Conservation (phyloP, 2,113 vertebrate genomes). For the Psittacula cyanocephala region DNA sequence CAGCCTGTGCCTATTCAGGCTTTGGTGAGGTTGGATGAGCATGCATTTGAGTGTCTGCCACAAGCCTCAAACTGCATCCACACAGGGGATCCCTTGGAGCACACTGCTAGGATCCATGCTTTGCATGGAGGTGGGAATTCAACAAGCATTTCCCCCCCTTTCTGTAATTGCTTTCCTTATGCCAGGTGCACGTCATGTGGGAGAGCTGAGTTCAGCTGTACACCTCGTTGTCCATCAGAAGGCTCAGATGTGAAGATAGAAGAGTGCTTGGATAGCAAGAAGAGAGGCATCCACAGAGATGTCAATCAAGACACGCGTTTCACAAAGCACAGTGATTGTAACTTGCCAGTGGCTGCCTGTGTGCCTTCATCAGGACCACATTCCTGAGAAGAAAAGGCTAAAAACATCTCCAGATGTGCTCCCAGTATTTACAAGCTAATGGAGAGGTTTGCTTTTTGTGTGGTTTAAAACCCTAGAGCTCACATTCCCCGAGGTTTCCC, state of each 20-base stretch:
- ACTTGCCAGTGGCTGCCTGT: not conserved
- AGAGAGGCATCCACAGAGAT: not conserved
- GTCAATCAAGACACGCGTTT: not conserved
- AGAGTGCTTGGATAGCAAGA: not conserved
- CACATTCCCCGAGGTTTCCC: not conserved
- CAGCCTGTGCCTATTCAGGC: not conserved
- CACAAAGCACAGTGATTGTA: not conserved
- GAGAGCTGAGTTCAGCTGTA: not conserved
- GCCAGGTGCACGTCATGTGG: rapidly evolving
- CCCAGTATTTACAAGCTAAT: not conserved
- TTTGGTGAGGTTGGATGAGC: not conserved
- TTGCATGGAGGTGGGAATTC: not conserved
- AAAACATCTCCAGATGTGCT: not conserved
- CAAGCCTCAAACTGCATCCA: not conserved
- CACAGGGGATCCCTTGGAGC: not conserved
- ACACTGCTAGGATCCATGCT: not conserved
- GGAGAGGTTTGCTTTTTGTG: not conserved
- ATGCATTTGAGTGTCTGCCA: not conserved
- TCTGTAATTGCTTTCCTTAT: not conserved
- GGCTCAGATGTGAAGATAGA: not conserved
- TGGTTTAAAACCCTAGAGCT: not conserved
- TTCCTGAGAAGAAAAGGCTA: not conserved
- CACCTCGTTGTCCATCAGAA: not conserved
- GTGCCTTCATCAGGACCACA: rapidly evolving
- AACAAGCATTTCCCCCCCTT: not conserved